phyloP scores from a whole-genome alignment of 2,113 vertebrate species.

The Phaethon lepturus region DNA sequence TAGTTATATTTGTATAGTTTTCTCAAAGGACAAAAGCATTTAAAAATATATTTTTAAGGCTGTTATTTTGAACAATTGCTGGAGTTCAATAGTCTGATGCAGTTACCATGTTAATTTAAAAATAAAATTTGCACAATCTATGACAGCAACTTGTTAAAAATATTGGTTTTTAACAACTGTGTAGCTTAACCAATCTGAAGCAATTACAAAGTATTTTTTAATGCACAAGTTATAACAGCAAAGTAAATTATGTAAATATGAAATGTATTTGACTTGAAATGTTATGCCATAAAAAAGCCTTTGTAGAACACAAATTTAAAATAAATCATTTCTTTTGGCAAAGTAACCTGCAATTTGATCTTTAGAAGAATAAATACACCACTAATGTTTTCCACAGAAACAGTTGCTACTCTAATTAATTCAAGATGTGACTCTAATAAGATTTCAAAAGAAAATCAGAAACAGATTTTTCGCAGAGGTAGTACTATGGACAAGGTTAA shows the following conservation, averaged over 20 bases:
- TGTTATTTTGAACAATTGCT: constrained; percentile 16
- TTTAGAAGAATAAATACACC: constrained; percentile 52
- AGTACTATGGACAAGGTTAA: neutral
- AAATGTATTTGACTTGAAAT: constrained; percentile 29
- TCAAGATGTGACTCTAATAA: constrained; percentile 65
- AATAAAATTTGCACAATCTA: neutral
- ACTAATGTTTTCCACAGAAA: constrained; percentile 63
- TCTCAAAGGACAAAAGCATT: constrained; percentile 28
- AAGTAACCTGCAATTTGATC: constrained; percentile 42
- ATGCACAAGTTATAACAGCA: neutral
- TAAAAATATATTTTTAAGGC: neutral
- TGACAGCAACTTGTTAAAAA: neutral
- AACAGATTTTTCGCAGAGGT: constrained; percentile 49
- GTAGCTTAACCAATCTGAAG: neutral
- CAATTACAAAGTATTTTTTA: neutral
- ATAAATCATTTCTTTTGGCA: constrained; percentile 53
- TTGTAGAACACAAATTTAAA: constrained; percentile 44
- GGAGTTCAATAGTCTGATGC: neutral
- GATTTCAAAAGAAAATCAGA: constrained; percentile 59
- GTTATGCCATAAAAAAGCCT: constrained; percentile 31
- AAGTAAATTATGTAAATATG: constrained; percentile 28
- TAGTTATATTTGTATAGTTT: neutral
- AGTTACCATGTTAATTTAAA: constrained; percentile 16
- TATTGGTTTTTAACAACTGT: neutral
- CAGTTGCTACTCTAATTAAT: constrained; percentile 61